These are phyloP conservation scores for Wasmannia auropunctata DNA, from an alignment of 1,140 invertebrate genomes.

Conservation along the genomic window DNA sequence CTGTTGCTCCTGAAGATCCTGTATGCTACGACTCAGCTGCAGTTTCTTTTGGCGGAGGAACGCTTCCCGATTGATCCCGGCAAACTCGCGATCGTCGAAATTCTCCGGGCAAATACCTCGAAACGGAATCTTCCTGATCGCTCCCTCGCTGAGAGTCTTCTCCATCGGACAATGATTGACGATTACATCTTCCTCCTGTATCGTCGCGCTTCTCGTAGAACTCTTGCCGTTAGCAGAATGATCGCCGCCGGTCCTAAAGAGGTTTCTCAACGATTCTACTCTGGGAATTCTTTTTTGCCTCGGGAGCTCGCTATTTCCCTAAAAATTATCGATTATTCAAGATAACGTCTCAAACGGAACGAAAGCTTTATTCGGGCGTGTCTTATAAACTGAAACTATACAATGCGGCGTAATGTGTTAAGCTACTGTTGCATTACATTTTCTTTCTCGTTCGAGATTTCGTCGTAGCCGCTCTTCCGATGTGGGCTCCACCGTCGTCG, in stretches of 20 bases:
- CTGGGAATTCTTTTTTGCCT: conserved; percentile 85
- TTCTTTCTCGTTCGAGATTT: conserved; percentile 65
- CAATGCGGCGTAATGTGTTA: not conserved
- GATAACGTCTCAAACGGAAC: not conserved
- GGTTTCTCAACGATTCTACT: conserved; percentile 86
- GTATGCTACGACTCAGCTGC: conserved; percentile 77
- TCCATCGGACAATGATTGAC: conserved; percentile 75
- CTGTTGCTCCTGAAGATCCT: conserved; percentile 79
- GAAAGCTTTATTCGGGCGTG: not conserved
- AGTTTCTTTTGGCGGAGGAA: conserved; percentile 72
- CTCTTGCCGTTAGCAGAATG: conserved; percentile 59
- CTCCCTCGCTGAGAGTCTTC: conserved; percentile 81
- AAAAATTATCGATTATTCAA: conserved; percentile 17
- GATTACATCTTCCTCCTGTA: conserved; percentile 74
- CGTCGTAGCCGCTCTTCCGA: conserved; percentile 71
- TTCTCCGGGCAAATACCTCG: not conserved
- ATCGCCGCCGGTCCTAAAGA: conserved; percentile 81
- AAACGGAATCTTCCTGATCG: conserved; percentile 64
- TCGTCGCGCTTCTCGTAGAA: conserved; percentile 69
- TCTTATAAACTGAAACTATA: not conserved
- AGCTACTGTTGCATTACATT: conserved; percentile 70
- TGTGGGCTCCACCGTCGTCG: conserved; percentile 85
- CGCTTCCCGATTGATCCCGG: conserved; percentile 4
- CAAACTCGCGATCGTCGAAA: not conserved
- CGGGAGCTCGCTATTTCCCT: conserved; percentile 55